Evolutionary conservation across 2,797 vertebrate genomes (phyloP), one percentile per base, ranked within the genome.

Genomic region (Clangula hyemalis): DNA sequence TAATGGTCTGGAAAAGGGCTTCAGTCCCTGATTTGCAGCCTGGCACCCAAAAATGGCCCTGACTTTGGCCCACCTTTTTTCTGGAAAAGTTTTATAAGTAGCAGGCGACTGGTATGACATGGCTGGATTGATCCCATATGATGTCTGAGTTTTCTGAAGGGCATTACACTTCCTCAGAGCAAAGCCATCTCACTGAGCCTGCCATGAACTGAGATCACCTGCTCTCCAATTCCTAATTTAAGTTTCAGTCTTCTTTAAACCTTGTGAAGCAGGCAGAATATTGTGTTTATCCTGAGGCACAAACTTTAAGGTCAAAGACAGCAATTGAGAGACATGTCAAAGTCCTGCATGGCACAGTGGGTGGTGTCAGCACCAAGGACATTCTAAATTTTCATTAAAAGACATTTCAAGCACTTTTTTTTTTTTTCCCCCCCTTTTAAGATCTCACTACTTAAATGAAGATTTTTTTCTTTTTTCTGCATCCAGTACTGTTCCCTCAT

Each of bases 111-210:
- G 8, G 2, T 64, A n/a, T 6, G 22, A 47, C 0, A 2, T 7
- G 8, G 47, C 34, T 60, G 36, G 13, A 27, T 22, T 53, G 72
- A 69, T 21, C 30, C 56, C 51, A 7, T 0, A 0, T 8, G 18
- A 27, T 1, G 21, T 11, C 12, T 0, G 1, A 38, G 12, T 22
- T 65, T 82, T 5, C 57, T 34, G 25, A 69, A 62, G 25, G 15
- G 10, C 17, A 56, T 75, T 16, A 0, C 9, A 49, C 72, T 60
- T 90, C 51, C 49, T 68, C 4, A 3, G 45, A 41, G n/a, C 3
- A 85, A 71, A 65, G 10, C 14, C 28, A 27, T 64, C 36, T 49
- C 53, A 57, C 2, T 49, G 24, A 74, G 17, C 34, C 39, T 74
- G 57, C 34, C 30, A 62, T 16, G 68, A 87, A 27, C 38, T 25